Evolutionary conservation across 2,888 invertebrate species (phyloP), one percentile per base, ranked within the genome.

Genomic region (Euplagia quadripunctaria): DNA sequence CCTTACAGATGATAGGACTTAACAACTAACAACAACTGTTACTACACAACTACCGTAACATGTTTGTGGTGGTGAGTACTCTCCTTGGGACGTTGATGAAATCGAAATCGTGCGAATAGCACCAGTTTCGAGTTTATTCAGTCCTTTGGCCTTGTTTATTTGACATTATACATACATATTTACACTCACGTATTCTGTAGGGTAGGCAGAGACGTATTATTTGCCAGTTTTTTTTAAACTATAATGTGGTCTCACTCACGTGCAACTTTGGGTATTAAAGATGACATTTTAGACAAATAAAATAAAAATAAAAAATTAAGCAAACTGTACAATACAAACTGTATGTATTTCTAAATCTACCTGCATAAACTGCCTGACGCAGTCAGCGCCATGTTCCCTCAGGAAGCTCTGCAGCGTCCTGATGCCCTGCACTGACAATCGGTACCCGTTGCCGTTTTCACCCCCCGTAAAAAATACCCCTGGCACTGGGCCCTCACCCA

Each of bases 341-440:
- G 11, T 9, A 20, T 55, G n/a, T 9, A 58, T 58, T 12, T 2
- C 16, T 8, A 46, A 20, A 12, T 42, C 46, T 79, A 97, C 97
- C 97, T 97, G 97, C 88, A 97, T 96, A 86, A 97, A 97, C 91
- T 97, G 97, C 64, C 96, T 94, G 79, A 97, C 96, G 87, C 97
- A 97, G 78, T 97, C 96, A 75, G 97, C 96, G 58, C 97, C 97
- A 87, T 97, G 97, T 80, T 97, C 97, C 82, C 96, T 88, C 69
- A 97, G 94, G 92, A 97, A 97, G 68, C 94, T 93, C 90, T 97
- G 97, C 79, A 97, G 92, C 1, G 97, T 97, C 82, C 96, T 95
- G 90, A 97, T 96, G 17, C 97, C 97, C 74, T 96, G 96, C 16
- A 96, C 96, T 4, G 97, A 96, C 82, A 97, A 91, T 73, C 92